Evolutionary conservation across 2,113 vertebrate species (phyloP), one percentile per base, ranked within the genome.

Genomic region (Rattus norvegicus): DNA sequence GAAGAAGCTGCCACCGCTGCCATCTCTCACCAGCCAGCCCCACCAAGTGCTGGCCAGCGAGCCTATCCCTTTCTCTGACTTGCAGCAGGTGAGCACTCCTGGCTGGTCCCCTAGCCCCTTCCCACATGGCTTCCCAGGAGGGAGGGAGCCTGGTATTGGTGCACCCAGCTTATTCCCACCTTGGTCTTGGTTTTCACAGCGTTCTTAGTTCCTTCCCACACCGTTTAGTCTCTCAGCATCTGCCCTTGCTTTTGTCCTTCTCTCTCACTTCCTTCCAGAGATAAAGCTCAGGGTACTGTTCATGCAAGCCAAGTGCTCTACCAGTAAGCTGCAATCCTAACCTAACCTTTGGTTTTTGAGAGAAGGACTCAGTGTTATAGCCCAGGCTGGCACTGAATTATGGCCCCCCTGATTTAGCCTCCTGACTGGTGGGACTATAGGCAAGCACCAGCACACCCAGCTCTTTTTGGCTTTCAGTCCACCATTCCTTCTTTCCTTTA

Each of bases 21-120:
- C 99, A 0, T 99, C 99, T 19, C 98, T 99, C 91, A 99, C 99
- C 91, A 99, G 98, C 97, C 99, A 99, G 95, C 99, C 99, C 0
- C 99, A 99, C 98, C 99, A 99, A 98, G 99, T 99, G 97, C 99
- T 99, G 8, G 99, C 99, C 19, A 99, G 99, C 1, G 99, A 99
- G 89, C 99, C 99, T 19, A 98, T 99, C 97, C 99, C 99, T 95
- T 99, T 99, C 24, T 98, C 99, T 20, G 99, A 99, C 96, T 98
- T 99, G 97, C 99, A 99, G 97, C 99, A 99, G 99, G 99, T 99
- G 98, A 97, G 96, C 72, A n/a, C 88, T 26, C 72, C 47, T 47
- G 1, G 1, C 59, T 59, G 11, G 4, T 9, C 13, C 13, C 63
- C 59, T 14, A 3, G 10, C 17, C 4, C 33, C n/a, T 77, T 52